Evolutionary conservation across 1,140 invertebrate species (phyloP), one percentile per base, ranked within the genome.

Genomic region (Batillaria attramentaria): DNA sequence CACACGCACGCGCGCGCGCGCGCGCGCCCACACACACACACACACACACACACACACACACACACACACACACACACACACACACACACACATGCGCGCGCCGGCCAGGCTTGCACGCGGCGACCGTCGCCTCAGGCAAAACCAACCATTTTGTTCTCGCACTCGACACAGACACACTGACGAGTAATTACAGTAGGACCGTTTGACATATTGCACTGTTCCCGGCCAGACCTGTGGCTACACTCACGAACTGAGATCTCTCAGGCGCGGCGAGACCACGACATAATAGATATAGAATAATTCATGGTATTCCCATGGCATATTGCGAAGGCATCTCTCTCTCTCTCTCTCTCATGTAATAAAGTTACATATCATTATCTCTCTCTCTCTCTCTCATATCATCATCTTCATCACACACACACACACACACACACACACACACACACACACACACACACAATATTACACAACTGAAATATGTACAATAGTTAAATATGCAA

Each of bases 201-300:
- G 66, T 69, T 69, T 39, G 66, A 69, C 18, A 69, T 69, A 69
- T 69, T 69, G 66, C 66, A 69, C 66, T 69, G 37, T 42, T 35
- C 66, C 66, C 66, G 66, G 66, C 66, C 66, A n/a, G n/a, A n/a
- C n/a, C n/a, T n/a, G n/a, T n/a, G n/a, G n/a, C n/a, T n/a, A n/a
- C n/a, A n/a, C n/a, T n/a, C n/a, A n/a, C n/a, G n/a, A n/a, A n/a
- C n/a, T n/a, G n/a, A n/a, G n/a, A n/a, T n/a, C n/a, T n/a, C n/a
- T n/a, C n/a, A n/a, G n/a, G n/a, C n/a, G n/a, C n/a, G n/a, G n/a
- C n/a, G n/a, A n/a, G n/a, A n/a, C n/a, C n/a, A n/a, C n/a, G n/a
- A n/a, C n/a, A n/a, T n/a, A n/a, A n/a, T n/a, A n/a, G n/a, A 60
- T 13, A 60, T 5, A n/a, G 8, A n/a, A 60, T 60, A n/a, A 60